Evolutionary conservation across 1,140 invertebrate species (phyloP).

Genomic region (Apis mellifera): Amel_HAv3.1 CM009944.2:6826001-6826500

Average conservation of each 20-base stretch:
- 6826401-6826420: background rate
- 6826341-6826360: background rate
- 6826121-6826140: background rate
- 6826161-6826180: background rate
- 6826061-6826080: background rate
- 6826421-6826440: too few species aligned
- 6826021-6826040: background rate
- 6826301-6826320: slow-evolving; percentile 10
- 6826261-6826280: background rate
- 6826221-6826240: background rate
- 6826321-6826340: slow-evolving; percentile 5
- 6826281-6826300: background rate
- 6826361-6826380: background rate
- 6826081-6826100: background rate
- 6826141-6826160: background rate
- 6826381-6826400: background rate
- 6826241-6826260: background rate
- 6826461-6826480: background rate
- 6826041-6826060: background rate
- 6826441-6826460: background rate
- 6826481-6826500: background rate
- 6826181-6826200: background rate
- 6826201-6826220: background rate
- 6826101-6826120: background rate
- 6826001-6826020: background rate